A percentile compares a stretch with the other conserved stretches of the same genome.
Conservation (phyloP, 2,797 vertebrate genomes). For the Sarcophilus harrisii region DNA sequence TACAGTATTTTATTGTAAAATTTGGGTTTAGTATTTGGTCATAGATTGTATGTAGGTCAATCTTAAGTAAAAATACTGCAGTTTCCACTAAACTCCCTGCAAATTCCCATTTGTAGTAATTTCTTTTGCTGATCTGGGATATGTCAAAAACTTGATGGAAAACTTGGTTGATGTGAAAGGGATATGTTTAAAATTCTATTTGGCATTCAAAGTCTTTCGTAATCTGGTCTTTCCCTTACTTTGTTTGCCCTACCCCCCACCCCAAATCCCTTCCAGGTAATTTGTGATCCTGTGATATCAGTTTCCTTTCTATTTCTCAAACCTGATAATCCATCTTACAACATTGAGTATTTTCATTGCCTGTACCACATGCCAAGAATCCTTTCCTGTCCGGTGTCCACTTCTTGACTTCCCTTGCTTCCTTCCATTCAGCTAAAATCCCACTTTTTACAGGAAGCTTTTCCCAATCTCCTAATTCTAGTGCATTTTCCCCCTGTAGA, state of each 20-base stretch:
- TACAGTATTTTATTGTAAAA: neutral
- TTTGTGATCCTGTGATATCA: neutral
- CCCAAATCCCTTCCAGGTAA: neutral
- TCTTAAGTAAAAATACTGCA: neutral
- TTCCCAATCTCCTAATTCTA: neutral
- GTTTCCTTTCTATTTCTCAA: neutral
- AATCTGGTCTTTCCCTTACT: neutral
- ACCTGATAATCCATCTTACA: neutral
- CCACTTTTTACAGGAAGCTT: neutral
- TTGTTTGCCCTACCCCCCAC: neutral
- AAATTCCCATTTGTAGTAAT: neutral
- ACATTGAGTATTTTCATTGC: neutral
- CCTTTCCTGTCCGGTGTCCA: neutral
- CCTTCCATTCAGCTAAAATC: neutral
- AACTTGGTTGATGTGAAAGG: neutral
- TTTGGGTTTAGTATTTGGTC: neutral
- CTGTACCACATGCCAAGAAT: neutral
- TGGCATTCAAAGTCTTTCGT: neutral
- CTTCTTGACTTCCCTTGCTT: neutral
- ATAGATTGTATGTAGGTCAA: neutral
- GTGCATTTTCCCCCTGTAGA: neutral
- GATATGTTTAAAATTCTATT: neutral
- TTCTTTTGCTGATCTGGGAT: neutral
- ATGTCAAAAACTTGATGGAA: neutral
- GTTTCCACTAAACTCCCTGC: neutral